These are phyloP conservation scores for Acrocyrtus sp. DNA, from an alignment of 2,888 invertebrate species.

Conservation along the genomic window DNA sequence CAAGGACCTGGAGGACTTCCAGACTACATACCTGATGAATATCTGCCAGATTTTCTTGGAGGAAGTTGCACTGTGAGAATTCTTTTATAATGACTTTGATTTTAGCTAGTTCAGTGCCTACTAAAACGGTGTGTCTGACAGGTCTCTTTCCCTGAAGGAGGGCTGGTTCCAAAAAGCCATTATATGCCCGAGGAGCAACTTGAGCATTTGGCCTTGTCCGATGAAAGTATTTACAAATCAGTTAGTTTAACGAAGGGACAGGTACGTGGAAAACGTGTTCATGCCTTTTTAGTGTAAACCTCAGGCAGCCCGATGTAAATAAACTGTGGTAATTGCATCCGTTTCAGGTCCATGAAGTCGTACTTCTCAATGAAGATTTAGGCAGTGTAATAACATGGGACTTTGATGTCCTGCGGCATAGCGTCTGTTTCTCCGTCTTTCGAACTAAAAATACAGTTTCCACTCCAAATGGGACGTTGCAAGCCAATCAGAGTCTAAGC, in stretches of 20 bases:
- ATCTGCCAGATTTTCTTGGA: conserved; percentile 93
- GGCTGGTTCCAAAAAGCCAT: conserved; percentile 86
- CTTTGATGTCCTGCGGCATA: conserved; percentile 92
- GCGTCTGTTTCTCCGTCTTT: conserved; percentile 84
- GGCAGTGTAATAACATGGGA: conserved; percentile 96
- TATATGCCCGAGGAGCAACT: conserved; percentile 75
- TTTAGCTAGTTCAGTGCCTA: neutral
- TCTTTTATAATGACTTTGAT: neutral
- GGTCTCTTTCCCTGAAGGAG: conserved; percentile 87
- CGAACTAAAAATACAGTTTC: conserved; percentile 65
- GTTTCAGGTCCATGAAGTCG: conserved; percentile 77
- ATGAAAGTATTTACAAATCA: conserved; percentile 78
- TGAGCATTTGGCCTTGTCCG: conserved; percentile 69
- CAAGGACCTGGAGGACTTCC: conserved; percentile 82
- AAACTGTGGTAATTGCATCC: too few species aligned
- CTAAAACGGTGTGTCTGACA: conserved; percentile 65
- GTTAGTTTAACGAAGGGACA: conserved; percentile 75
- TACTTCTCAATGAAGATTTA: conserved; percentile 82
- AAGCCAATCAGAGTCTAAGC: conserved; percentile 32
- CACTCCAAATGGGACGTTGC: conserved; percentile 52
- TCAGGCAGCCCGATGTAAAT: too few species aligned
- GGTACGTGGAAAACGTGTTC: conserved; percentile 63
- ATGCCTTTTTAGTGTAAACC: too few species aligned
- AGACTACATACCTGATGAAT: conserved; percentile 85
- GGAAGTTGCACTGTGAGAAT: conserved; percentile 82